These are phyloP conservation scores for Egretta garzetta DNA, from an alignment of 2,113 vertebrate genomes.

Conservation along the genomic window DNA sequence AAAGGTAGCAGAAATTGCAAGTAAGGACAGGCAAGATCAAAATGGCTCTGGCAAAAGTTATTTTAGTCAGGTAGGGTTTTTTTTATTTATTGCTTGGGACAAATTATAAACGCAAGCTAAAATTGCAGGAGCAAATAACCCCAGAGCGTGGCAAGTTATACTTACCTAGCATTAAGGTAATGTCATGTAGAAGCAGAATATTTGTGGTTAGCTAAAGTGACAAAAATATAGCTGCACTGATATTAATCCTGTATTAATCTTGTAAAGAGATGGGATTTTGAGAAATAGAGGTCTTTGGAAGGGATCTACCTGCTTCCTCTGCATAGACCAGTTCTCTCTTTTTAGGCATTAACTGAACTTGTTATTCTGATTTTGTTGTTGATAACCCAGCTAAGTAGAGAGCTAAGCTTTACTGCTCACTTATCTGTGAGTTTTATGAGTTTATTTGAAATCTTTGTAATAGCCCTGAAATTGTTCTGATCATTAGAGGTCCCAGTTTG, in stretches of 20 bases:
- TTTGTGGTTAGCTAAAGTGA: constrained; percentile 66
- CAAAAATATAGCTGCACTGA: constrained; percentile 60
- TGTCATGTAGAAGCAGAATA: constrained; percentile 68
- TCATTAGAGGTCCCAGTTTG: background rate
- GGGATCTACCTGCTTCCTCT: constrained; percentile 42
- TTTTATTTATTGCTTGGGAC: constrained; percentile 51
- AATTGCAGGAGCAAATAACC: constrained; percentile 67
- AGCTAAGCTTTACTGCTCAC: background rate
- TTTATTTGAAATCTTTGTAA: constrained; percentile 33
- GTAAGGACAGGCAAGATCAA: constrained; percentile 32
- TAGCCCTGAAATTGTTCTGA: constrained; percentile 6
- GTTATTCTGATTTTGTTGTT: constrained; percentile 43
- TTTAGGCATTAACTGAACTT: constrained; percentile 30
- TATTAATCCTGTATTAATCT: constrained; percentile 71
- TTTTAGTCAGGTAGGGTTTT: constrained; percentile 22
- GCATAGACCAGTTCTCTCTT: constrained; percentile 35
- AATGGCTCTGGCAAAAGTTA: constrained; percentile 43
- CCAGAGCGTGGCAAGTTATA: constrained; percentile 47
- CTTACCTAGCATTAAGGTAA: constrained; percentile 71
- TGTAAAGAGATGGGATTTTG: constrained; percentile 66
- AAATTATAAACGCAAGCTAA: constrained; percentile 63
- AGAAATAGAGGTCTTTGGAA: constrained; percentile 55
- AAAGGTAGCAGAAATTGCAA: constrained; percentile 6
- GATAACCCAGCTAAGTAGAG: background rate
- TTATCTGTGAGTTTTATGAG: constrained; percentile 7